Conservation (phyloP, 2,888 invertebrate species). For the Meteorus cinctellus region DNA sequence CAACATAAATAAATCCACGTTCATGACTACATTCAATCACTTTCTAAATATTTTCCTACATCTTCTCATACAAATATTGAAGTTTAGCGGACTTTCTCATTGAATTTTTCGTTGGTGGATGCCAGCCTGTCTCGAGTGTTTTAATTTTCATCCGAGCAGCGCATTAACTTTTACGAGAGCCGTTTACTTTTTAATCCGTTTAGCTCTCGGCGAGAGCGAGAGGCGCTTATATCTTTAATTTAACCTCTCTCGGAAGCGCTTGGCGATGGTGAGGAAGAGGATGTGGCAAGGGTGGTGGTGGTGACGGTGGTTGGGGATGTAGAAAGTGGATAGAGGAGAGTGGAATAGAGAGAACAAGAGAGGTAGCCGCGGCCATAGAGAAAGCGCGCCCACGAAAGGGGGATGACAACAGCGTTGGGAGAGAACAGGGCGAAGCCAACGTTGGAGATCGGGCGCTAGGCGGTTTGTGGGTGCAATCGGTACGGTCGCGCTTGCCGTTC, state of each 20-base stretch:
- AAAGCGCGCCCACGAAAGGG: constrained; percentile 30
- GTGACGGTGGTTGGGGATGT: constrained; percentile 19
- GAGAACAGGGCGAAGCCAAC: constrained; percentile 41
- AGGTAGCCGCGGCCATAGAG: constrained; percentile 55
- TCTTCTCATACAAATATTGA: not conserved
- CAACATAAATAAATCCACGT: no score
- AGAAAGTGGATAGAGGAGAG: constrained; percentile 39
- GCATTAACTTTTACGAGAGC: constrained; percentile 71
- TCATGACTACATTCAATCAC: no score
- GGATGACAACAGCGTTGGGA: constrained; percentile 40
- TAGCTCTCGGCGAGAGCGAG: constrained; percentile 57
- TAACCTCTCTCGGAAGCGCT: constrained; percentile 48
- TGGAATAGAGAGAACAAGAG: constrained; percentile 50
- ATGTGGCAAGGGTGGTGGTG: constrained; percentile 29
- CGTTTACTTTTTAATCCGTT: constrained; percentile 73
- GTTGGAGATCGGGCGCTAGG: constrained; percentile 59
- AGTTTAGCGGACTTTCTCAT: constrained; percentile 20
- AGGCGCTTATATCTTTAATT: constrained; percentile 62
- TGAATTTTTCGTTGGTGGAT: constrained; percentile 27
- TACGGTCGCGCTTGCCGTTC: constrained; percentile 58
- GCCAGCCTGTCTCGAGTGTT: constrained; percentile 62
- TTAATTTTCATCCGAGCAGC: constrained; percentile 72
- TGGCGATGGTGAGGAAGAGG: constrained; percentile 25
- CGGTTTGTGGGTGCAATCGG: constrained; percentile 71
- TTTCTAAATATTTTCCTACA: no score